Evolutionary conservation across 37 sponge, comb jelly and placozoan genomes (phyloP).

Genomic region (Hexactinellida sp.): DNA sequence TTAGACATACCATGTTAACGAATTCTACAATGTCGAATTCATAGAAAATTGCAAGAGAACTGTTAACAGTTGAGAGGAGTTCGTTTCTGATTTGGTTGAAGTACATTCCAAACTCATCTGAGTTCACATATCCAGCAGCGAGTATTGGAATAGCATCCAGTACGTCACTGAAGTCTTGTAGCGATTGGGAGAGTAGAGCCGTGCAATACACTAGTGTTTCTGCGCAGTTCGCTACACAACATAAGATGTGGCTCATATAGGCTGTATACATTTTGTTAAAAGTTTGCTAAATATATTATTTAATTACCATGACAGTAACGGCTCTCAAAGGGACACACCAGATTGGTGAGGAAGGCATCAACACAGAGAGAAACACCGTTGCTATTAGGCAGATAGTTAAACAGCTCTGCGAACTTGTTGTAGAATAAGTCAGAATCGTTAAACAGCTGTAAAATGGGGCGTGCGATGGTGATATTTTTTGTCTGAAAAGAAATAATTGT

Average conservation of each 20-base stretch:
- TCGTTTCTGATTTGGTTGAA: background rate
- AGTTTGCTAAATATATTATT: background rate
- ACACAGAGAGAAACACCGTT: background rate
- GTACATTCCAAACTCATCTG: background rate
- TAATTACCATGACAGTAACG: background rate
- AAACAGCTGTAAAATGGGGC: background rate
- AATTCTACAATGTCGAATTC: background rate
- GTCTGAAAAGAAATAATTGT: background rate
- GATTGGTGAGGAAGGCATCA: background rate
- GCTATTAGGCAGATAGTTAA: background rate
- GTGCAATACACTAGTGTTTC: background rate
- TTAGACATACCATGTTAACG: background rate
- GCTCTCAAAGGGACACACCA: background rate
- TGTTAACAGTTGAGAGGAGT: background rate
- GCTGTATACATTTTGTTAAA: background rate
- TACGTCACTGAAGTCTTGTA: constrained; percentile 10
- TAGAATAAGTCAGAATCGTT: background rate
- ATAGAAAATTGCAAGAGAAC: background rate
- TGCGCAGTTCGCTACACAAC: background rate
- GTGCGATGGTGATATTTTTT: background rate
- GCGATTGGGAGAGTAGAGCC: background rate
- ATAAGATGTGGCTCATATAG: background rate
- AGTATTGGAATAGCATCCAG: background rate
- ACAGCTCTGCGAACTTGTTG: background rate
- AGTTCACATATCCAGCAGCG: background rate